Percentiles rank a stretch among this genome's conserved stretches.
Evolutionary conservation across 2,797 vertebrate species (phyloP).

Genomic region (Catharus ustulatus): DNA sequence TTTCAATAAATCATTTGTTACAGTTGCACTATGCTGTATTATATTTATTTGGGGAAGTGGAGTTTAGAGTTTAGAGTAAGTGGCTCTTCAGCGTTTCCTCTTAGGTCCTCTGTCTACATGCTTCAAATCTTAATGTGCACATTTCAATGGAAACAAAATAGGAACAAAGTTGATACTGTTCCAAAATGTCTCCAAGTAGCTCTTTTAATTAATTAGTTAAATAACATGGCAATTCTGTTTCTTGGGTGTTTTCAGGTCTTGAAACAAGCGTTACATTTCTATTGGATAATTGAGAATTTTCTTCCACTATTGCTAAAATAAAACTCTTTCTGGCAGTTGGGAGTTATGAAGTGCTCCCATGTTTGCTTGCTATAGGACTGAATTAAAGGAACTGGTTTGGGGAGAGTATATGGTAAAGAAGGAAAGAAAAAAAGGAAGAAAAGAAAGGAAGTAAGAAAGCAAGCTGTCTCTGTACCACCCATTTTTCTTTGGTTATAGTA

Average conservation of each 20-base stretch:
- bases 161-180: conserved; percentile 14
- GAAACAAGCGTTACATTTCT: background rate
- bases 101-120: conserved; percentile 17
- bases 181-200: conserved; percentile 20
- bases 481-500: background rate
- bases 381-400: background rate
- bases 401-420: background rate
- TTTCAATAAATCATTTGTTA: conserved; percentile 40
- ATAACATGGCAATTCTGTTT: background rate
- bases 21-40: background rate
- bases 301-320: background rate
- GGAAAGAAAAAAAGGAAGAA: background rate
- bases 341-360: background rate
- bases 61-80: background rate
- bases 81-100: background rate
- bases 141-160: conserved; percentile 44
- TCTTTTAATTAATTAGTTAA: conserved; percentile 18
- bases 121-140: conserved; percentile 28
- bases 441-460: background rate
- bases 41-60: conserved; percentile 18
- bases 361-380: background rate
- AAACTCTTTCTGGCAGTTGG: background rate
- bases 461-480: background rate
- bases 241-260: conserved; percentile 16
- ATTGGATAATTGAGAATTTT: background rate